phyloP scores from a whole-genome alignment of 2,888 invertebrate species.

The Noctua janthe region DNA sequence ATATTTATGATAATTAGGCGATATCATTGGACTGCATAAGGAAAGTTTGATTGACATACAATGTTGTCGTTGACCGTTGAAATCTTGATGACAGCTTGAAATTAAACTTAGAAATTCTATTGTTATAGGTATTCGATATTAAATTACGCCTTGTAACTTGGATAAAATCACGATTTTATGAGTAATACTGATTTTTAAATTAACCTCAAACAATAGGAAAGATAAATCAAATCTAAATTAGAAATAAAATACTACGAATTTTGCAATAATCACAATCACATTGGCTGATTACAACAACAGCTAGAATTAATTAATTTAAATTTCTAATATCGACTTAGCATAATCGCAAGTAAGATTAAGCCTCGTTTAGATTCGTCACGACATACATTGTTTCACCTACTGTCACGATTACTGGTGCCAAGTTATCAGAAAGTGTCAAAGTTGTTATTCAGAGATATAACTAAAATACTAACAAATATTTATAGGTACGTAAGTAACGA shows the following conservation, averaged over 20 bases:
- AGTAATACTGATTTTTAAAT: slow-evolving; percentile 12
- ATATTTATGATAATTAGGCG: slow-evolving; percentile 84
- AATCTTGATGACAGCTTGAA: slow-evolving; percentile 33
- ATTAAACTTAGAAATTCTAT: slow-evolving; percentile 25
- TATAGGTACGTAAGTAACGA: too few species aligned
- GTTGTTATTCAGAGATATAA: neutral
- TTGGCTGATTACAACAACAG: slow-evolving; percentile 32
- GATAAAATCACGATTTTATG: slow-evolving; percentile 3
- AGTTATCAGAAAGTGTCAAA: slow-evolving; percentile 4
- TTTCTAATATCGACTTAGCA: slow-evolving; percentile 50
- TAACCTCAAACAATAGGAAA: neutral
- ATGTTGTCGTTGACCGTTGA: slow-evolving; percentile 58
- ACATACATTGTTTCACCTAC: slow-evolving; percentile 39
- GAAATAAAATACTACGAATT: neutral
- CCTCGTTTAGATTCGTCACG: slow-evolving; percentile 60
- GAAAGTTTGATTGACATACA: slow-evolving; percentile 73
- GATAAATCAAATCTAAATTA: neutral
- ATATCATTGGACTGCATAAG: slow-evolving; percentile 70
- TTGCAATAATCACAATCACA: slow-evolving; percentile 5
- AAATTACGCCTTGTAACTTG: slow-evolving; percentile 1
- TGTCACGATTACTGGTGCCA: slow-evolving; percentile 42
- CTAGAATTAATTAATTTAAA: slow-evolving; percentile 51
- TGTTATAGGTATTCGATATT: slow-evolving; percentile 21
- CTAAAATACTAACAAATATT: neutral
- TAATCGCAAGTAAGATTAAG: slow-evolving; percentile 68